These are phyloP conservation scores for Hippoglossus stenolepis DNA, from an alignment of 2,113 vertebrate genomes.

Conservation along the genomic window DNA sequence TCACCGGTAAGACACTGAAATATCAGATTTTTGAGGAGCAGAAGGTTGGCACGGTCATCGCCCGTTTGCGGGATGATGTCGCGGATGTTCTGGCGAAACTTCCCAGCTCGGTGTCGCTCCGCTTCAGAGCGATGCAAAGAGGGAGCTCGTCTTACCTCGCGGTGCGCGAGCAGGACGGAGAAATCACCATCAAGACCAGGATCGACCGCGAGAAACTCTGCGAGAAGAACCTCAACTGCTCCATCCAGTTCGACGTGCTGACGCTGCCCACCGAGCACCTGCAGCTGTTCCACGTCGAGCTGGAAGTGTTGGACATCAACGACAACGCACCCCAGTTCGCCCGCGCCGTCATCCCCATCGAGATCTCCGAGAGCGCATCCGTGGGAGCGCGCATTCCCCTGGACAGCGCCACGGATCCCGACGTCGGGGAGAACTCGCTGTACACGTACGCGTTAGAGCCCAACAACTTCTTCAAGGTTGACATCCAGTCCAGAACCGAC, in stretches of 20 bases:
- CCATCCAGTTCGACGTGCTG: constrained; percentile 97
- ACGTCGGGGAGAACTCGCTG: constrained; percentile 95
- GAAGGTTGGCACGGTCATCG: constrained; percentile 91
- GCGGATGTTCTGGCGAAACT: constrained; percentile 90
- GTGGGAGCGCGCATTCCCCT: constrained; percentile 94
- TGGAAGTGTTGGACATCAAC: constrained; percentile 97
- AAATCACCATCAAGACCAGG: constrained; percentile 92
- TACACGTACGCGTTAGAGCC: constrained; percentile 91
- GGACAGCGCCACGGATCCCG: constrained; percentile 96
- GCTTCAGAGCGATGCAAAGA: constrained; percentile 94
- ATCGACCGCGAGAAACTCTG: constrained; percentile 98
- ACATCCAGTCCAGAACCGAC: constrained; percentile 91
- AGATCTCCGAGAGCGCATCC: constrained; percentile 94
- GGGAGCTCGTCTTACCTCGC: constrained; percentile 87
- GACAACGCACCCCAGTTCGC: constrained; percentile 96
- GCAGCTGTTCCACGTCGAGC: constrained; percentile 95
- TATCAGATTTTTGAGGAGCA: constrained; percentile 97
- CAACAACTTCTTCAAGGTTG: constrained; percentile 91
- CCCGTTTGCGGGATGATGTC: constrained; percentile 91
- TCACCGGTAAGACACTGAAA: constrained; percentile 87
- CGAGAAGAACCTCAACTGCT: constrained; percentile 95
- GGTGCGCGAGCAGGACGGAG: constrained; percentile 93
- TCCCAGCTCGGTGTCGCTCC: constrained; percentile 88
- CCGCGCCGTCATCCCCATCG: constrained; percentile 91
- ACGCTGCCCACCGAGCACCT: constrained; percentile 96